Evolutionary conservation across 2,797 vertebrate genomes (phyloP).

Genomic region (Eulemur mongoz): DNA sequence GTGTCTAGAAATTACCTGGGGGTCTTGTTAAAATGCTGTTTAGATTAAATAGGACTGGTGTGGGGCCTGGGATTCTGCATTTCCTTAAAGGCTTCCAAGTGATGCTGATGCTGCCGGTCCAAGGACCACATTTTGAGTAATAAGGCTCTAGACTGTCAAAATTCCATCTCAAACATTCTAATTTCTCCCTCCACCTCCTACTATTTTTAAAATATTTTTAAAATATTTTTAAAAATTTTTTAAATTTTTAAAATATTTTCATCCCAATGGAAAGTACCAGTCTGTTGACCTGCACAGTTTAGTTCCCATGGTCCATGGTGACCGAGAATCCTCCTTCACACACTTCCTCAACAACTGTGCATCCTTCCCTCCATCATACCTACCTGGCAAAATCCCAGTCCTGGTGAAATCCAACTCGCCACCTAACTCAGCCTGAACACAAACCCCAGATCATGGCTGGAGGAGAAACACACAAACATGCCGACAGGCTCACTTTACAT

Average conservation of each 20-base stretch:
- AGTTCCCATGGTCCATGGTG: background rate
- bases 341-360: background rate
- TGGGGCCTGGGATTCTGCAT: background rate
- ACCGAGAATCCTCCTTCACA: too few relatives aligned
- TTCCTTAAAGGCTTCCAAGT: background rate
- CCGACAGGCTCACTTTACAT: background rate
- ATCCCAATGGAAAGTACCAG: background rate
- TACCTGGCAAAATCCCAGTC: background rate
- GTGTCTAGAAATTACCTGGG: background rate
- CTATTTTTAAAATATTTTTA: background rate
- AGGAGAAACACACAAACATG: background rate
- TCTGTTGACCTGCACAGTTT: background rate
- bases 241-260: background rate
- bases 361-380: background rate
- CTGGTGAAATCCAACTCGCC: background rate
- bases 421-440: background rate
- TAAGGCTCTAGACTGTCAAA: background rate
- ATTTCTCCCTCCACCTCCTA: background rate
- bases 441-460: background rate
- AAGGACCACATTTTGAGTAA: background rate
- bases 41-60: background rate
- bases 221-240: too few relatives aligned
- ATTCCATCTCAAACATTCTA: background rate
- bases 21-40: background rate
- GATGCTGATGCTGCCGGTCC: background rate